Percentiles rank a stretch among this genome's conserved stretches.
Conservation (phyloP, 2,797 vertebrate species). For the Lacerta bilineata region DNA sequence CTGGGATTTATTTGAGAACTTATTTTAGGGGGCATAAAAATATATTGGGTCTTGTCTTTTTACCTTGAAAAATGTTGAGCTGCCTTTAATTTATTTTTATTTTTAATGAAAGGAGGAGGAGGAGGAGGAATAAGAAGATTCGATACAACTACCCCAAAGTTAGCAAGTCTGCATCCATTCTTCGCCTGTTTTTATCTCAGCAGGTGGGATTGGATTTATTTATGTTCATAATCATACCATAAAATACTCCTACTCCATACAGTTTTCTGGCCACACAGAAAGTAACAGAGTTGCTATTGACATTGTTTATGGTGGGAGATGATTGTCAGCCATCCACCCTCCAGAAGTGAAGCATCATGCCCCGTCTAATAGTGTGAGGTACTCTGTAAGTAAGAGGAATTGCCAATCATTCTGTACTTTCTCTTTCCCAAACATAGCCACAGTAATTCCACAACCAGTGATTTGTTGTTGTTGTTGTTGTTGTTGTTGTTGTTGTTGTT, state of each 20-base stretch:
- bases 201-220: slow-evolving; percentile 26
- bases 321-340: background rate
- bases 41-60: background rate
- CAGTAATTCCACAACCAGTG: background rate
- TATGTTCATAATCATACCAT: slow-evolving; percentile 7
- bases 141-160: background rate
- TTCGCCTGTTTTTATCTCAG: slow-evolving; percentile 34
- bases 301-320: background rate
- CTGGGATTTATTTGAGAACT: background rate
- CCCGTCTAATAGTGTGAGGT: background rate
- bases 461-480: background rate
- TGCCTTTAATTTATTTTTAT: background rate
- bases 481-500: background rate
- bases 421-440: background rate
- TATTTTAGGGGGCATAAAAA: background rate
- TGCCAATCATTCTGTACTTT: background rate
- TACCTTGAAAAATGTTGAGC: background rate
- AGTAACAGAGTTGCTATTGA: background rate
- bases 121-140: background rate
- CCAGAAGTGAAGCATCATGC: background rate
- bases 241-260: background rate
- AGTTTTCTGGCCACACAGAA: slow-evolving; percentile 41
- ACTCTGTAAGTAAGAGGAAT: background rate
- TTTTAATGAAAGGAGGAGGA: background rate
- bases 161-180: background rate